Evolutionary conservation across 1,140 invertebrate species (phyloP).

Genomic region (Phthorimaea operculella): DNA sequence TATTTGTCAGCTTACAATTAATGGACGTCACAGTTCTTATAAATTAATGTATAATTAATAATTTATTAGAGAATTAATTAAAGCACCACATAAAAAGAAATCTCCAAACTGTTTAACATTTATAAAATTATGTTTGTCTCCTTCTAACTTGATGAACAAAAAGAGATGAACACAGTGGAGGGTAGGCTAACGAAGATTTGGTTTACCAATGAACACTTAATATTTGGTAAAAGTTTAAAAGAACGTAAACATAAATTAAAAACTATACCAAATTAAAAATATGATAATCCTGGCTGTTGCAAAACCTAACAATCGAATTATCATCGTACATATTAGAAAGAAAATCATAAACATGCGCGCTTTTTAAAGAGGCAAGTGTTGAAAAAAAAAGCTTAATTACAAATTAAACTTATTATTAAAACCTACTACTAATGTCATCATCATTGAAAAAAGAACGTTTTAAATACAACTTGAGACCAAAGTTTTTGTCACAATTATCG

Average conservation of each 20-base stretch:
- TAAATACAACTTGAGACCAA: conserved; percentile 26
- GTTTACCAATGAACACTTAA: conserved; percentile 27
- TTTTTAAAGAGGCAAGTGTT: too few species aligned
- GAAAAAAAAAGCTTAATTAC: too few species aligned
- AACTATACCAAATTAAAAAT: too few species aligned
- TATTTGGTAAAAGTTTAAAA: conserved; percentile 23
- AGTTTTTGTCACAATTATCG: conserved; percentile 20
- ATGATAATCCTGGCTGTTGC: too few species aligned
- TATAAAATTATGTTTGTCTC: neutral
- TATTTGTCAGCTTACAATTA: neutral
- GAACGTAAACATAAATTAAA: neutral
- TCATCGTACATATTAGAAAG: too few species aligned
- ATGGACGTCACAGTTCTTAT: neutral
- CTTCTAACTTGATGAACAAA: neutral
- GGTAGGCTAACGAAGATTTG: neutral
- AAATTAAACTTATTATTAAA: too few species aligned
- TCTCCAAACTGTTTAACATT: neutral
- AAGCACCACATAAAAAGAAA: neutral
- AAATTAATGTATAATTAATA: neutral
- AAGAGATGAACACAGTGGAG: neutral
- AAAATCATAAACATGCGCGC: too few species aligned
- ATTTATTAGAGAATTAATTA: neutral
- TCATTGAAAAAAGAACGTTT: conserved; percentile 10
- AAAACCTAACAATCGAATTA: too few species aligned
- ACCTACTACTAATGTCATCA: too few species aligned